Base-by-base conservation (phyloP, 2,113 vertebrate genomes). In the Nerophis lumbriciformis region DNA sequence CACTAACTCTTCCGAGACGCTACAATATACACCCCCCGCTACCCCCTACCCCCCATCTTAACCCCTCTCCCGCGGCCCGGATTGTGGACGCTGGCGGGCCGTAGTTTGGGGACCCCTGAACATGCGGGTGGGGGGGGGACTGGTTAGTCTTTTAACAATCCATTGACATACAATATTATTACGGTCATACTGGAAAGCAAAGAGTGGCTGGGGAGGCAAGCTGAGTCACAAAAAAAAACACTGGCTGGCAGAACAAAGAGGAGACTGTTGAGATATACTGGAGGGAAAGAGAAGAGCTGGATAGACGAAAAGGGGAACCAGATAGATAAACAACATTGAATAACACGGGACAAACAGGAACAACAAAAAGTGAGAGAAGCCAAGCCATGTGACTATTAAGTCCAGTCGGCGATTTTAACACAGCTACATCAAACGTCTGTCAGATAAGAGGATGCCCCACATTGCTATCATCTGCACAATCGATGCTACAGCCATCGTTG, bases 221-320 rank as follows among this genome's bases (percentile, higher is more conserved):
- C 8, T 54, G 35, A 54, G 21, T 54, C 53, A 35, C 21, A 53
- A 54, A 13, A 78, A 67, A 70, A 78, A 74, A 64, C 63, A 68
- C 50, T 83, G 80, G 75, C 75, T 74, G 65, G 49, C 62, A 71
- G 51, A 67, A 72, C 61, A 79, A 80, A 80, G 78, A 72, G 47
- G 58, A 69, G 60, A 62, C 21, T 69, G 60, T 76, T 73, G 66
- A 52, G 60, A 63, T 62, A 73, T 13, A 59, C 28, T 59, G 19
- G 53, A 69, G 57, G 53, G 58, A 60, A 67, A 57, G 57, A 66
- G 48, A 38, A 61, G 52, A 75, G 63, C 8, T 1, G 51, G 36
- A 36, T 36, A 13, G n/a, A 56, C 59, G 39, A 19, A 35, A 50
- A 35, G 37, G 35, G 74, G 14, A 61, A 61, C 64, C 21, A 44